Percentiles rank a stretch among this genome's conserved stretches.
Conservation (phyloP, 2,888 invertebrate species). For the Osmoderma eremita region DNA sequence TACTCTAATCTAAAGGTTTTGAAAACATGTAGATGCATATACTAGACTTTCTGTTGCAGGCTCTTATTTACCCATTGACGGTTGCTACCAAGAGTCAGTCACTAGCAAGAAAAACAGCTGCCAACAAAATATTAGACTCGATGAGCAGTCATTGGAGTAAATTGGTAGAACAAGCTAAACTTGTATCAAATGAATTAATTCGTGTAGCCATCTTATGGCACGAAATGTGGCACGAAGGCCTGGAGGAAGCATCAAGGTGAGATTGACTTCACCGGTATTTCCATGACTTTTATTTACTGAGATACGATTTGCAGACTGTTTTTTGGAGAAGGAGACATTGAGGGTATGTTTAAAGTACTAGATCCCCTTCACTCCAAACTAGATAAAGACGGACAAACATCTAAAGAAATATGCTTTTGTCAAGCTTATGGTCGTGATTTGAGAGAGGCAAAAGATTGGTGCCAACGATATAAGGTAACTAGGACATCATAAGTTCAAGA, state of each 20-base stretch:
- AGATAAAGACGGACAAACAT: slow-evolving; percentile 92
- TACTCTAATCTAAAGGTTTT: not conserved
- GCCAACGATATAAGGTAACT: slow-evolving; percentile 81
- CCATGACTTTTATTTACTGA: not conserved
- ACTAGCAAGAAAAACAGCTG: slow-evolving; percentile 84
- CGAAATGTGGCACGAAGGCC: slow-evolving; percentile 98
- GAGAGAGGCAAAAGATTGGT: slow-evolving; percentile 95
- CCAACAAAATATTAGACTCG: slow-evolving; percentile 92
- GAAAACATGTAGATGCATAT: slow-evolving; percentile 4
- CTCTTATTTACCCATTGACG: slow-evolving; percentile 95
- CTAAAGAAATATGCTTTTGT: slow-evolving; percentile 96
- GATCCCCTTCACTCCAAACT: slow-evolving; percentile 95
- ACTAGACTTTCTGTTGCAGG: slow-evolving; percentile 70
- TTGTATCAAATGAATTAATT: slow-evolving; percentile 97
- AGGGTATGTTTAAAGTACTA: slow-evolving; percentile 95
- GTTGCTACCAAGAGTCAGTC: slow-evolving; percentile 97
- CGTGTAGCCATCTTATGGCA: slow-evolving; percentile 99
- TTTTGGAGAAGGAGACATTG: slow-evolving; percentile 95
- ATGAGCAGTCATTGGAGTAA: slow-evolving; percentile 95
- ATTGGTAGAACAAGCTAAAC: slow-evolving; percentile 93
- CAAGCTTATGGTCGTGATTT: slow-evolving; percentile 96
- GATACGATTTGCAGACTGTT: slow-evolving; percentile 71
- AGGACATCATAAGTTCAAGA: not conserved
- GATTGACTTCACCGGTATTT: not conserved
- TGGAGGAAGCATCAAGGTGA: slow-evolving; percentile 88